Evolutionary conservation across 2,888 invertebrate genomes (phyloP).

Genomic region (Philereme vetulata): DNA sequence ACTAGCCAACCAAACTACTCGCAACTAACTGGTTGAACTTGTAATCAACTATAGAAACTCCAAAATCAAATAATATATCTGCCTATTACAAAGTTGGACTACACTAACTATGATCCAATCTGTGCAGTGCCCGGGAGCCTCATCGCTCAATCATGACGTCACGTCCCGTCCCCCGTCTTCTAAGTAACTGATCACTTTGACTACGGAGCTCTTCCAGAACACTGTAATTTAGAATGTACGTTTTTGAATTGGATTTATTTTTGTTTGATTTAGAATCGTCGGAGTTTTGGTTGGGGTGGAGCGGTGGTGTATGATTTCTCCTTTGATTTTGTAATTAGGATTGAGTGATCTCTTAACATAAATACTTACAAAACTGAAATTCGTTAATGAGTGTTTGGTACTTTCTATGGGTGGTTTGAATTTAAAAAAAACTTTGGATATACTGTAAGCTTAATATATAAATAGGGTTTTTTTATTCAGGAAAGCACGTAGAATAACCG

Average conservation of each 20-base stretch:
- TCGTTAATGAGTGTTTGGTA: too few relatives aligned
- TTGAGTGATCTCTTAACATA: too few relatives aligned
- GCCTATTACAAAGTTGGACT: constrained; percentile 13
- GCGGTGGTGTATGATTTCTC: too few relatives aligned
- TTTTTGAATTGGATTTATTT: constrained; percentile 9
- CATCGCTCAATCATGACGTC: constrained; percentile 34
- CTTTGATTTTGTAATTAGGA: too few relatives aligned
- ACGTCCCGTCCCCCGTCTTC: constrained; percentile 12
- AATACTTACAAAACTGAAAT: too few relatives aligned
- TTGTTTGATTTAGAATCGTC: background rate
- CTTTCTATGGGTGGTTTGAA: too few relatives aligned
- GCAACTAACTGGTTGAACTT: background rate
- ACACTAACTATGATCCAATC: constrained; percentile 12
- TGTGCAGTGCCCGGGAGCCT: constrained; percentile 24
- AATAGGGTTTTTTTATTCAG: too few relatives aligned
- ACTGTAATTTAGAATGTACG: constrained; percentile 14
- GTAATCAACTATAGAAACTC: constrained; percentile 3
- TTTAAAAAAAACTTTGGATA: too few relatives aligned
- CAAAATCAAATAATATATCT: constrained; percentile 19
- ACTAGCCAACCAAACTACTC: background rate
- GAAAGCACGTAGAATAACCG: too few relatives aligned
- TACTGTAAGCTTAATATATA: too few relatives aligned
- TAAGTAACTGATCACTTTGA: constrained; percentile 39
- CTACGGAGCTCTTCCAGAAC: constrained; percentile 21
- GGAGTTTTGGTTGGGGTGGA: background rate